phyloP scores from a whole-genome alignment of 2,888 invertebrate genomes.

The Apocheima hispidaria region DNA sequence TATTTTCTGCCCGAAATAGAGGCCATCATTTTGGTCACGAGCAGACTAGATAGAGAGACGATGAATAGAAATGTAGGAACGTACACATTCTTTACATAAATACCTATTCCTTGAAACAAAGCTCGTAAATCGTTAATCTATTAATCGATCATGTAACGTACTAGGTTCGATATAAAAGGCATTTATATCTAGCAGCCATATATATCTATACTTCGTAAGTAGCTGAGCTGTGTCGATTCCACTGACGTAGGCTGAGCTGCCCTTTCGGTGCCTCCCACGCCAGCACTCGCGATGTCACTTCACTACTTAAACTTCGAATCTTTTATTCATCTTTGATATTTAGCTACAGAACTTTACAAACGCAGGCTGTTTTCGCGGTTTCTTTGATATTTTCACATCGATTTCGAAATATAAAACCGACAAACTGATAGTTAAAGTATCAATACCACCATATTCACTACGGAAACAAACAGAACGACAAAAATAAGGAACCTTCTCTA shows the following conservation, averaged over 20 bases:
- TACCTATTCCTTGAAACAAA: slow-evolving; percentile 1
- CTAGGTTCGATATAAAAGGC: slow-evolving; percentile 18
- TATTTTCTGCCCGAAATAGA: too few species aligned
- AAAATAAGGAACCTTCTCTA: too few species aligned
- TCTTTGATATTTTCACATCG: not conserved
- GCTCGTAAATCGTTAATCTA: slow-evolving; percentile 37
- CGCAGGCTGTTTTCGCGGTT: not conserved
- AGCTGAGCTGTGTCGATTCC: slow-evolving; percentile 46
- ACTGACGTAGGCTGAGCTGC: slow-evolving; percentile 81
- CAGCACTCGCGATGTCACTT: slow-evolving; percentile 50
- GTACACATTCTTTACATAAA: not conserved
- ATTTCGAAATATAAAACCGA: not conserved
- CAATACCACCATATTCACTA: slow-evolving; percentile 1
- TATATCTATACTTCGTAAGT: slow-evolving; percentile 20
- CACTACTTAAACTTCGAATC: slow-evolving; percentile 37
- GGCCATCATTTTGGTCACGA: too few species aligned
- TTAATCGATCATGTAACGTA: slow-evolving; percentile 35
- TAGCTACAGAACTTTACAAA: slow-evolving; percentile 1
- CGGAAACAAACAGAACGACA: not conserved
- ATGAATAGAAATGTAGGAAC: not conserved
- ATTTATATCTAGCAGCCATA: slow-evolving; percentile 25
- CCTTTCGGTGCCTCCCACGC: slow-evolving; percentile 68
- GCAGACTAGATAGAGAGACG: not conserved
- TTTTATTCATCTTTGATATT: slow-evolving; percentile 13
- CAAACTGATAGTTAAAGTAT: slow-evolving; percentile 1